These are phyloP conservation scores for Caenorhabditis elegans DNA, from an alignment of 1,140 invertebrate species.

Conservation along the genomic window DNA sequence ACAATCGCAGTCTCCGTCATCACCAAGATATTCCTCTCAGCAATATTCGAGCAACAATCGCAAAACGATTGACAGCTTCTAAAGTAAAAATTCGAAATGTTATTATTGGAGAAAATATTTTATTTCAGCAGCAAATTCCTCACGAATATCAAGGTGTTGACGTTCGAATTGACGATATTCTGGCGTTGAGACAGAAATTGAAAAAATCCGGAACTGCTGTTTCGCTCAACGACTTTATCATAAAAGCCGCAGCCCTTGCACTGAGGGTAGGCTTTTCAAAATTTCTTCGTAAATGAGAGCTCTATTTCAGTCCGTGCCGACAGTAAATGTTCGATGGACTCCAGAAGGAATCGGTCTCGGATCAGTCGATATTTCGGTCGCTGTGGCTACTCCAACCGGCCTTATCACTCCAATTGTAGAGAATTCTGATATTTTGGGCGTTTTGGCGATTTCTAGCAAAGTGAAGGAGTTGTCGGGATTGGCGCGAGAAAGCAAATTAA, in stretches of 20 bases:
- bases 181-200: not conserved
- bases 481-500: slow-evolving; percentile 88
- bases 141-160: slow-evolving; percentile 18
- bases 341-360: not conserved
- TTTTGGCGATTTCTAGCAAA: slow-evolving; percentile 70
- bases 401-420: slow-evolving; percentile 97
- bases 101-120: not conserved
- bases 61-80: slow-evolving; percentile 26
- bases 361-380: slow-evolving; percentile 91
- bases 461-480: slow-evolving; percentile 83
- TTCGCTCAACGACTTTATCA: slow-evolving; percentile 40
- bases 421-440: slow-evolving; percentile 71
- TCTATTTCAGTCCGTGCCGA: slow-evolving; percentile 86
- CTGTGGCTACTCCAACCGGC: slow-evolving; percentile 90
- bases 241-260: slow-evolving; percentile 24
- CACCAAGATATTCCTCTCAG: slow-evolving; percentile 24
- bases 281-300: not conserved
- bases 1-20: not conserved
- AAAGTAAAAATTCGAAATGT: not conserved
- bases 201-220: slow-evolving; percentile 14
- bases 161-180: not conserved
- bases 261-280: not conserved
- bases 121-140: slow-evolving; percentile 16
- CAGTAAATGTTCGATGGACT: slow-evolving; percentile 74
- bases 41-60: slow-evolving; percentile 30